Percentiles rank a stretch among this genome's conserved stretches.
phyloP scores from a whole-genome alignment of 2,888 invertebrate genomes.

The Pachydiplax longipennis region DNA sequence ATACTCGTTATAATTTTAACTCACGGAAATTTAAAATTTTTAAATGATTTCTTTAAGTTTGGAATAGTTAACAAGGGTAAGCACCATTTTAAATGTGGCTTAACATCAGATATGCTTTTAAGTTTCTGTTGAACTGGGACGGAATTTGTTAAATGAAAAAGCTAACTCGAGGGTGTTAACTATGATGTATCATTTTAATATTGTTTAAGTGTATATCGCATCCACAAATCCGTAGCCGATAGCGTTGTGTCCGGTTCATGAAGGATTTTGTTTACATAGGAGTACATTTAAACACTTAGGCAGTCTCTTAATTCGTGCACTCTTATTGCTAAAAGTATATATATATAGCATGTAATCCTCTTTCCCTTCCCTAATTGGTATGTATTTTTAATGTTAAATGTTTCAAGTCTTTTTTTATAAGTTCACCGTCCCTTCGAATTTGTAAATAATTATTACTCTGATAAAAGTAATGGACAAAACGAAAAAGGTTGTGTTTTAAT shows the following conservation, averaged over 20 bases:
- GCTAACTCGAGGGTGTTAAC: background rate
- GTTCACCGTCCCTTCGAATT: conserved; percentile 43
- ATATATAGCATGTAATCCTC: conserved; percentile 37
- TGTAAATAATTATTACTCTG: conserved; percentile 38
- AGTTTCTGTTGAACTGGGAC: background rate
- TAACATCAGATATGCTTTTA: background rate
- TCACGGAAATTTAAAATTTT: background rate
- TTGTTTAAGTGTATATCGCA: background rate
- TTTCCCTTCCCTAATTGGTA: conserved; percentile 40
- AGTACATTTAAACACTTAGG: conserved; percentile 36
- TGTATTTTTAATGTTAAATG: conserved; percentile 37
- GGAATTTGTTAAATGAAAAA: background rate
- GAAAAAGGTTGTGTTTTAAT: conserved; percentile 39
- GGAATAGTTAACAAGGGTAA: background rate
- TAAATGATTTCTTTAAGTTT: conserved; percentile 13
- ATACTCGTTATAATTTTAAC: background rate
- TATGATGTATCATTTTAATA: background rate
- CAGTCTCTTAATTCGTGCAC: conserved; percentile 38
- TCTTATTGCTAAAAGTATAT: conserved; percentile 33
- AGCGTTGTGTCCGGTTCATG: background rate
- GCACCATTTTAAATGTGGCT: background rate
- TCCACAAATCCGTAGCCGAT: conserved; percentile 15
- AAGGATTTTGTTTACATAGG: conserved; percentile 17
- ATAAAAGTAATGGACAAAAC: conserved; percentile 32
- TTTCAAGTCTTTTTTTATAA: conserved; percentile 34